Evolutionary conservation across 2,113 vertebrate genomes (phyloP).

Genomic region (Cyanistes caeruleus): DNA sequence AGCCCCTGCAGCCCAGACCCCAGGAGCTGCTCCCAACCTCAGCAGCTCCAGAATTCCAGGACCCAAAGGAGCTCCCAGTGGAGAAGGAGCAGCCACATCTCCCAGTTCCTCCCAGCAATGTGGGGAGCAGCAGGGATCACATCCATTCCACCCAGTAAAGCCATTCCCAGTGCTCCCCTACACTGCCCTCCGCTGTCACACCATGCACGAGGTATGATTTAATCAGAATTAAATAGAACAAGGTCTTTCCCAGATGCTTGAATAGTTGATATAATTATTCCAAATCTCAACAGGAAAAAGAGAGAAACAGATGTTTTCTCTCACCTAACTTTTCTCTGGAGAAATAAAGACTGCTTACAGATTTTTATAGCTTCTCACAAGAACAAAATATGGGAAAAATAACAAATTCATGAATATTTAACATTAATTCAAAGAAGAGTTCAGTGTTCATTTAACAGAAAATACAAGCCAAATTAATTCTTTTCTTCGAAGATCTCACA

Average conservation of each 20-base stretch:
- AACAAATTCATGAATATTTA: conserved; percentile 8
- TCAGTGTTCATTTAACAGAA: not conserved
- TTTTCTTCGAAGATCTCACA: not conserved
- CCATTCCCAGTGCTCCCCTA: not conserved
- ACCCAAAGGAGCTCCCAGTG: not conserved
- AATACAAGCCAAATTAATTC: not conserved
- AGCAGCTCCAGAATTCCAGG: not conserved
- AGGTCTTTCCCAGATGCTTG: not conserved
- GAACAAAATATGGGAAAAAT: not conserved
- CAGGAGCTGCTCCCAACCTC: not conserved
- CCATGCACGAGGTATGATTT: not conserved
- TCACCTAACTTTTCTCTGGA: conserved; percentile 8
- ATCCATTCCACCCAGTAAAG: not conserved
- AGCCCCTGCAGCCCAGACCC: not conserved
- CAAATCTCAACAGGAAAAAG: not conserved
- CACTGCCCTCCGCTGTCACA: not conserved
- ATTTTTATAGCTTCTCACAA: conserved; percentile 13
- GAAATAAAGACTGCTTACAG: not conserved
- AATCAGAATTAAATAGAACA: not conserved
- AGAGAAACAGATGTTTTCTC: not conserved
- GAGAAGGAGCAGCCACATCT: not conserved
- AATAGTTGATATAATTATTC: not conserved
- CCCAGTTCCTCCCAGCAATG: not conserved
- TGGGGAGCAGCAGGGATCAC: not conserved
- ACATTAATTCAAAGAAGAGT: not conserved